phyloP scores from a whole-genome alignment of 2,888 invertebrate species.

The Sabatieria punctata region DNA sequence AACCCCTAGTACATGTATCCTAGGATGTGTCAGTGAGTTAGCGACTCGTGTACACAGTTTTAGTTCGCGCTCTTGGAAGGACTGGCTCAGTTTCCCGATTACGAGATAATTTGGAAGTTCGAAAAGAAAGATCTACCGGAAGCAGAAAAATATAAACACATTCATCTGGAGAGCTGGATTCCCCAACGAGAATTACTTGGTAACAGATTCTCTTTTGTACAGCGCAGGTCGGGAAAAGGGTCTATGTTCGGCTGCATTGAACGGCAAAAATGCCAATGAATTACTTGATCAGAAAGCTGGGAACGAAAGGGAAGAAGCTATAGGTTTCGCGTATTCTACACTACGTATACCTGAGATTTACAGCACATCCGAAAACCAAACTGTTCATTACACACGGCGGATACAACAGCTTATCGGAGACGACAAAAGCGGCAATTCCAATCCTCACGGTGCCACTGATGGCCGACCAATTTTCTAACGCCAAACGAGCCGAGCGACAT shows the following conservation, averaged over 20 bases:
- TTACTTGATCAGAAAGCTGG: too few species aligned
- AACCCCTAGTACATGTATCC: too few species aligned
- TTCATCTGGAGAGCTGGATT: constrained; percentile 25
- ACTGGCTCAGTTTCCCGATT: constrained; percentile 19
- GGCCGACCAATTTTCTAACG: background rate
- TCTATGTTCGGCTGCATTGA: too few species aligned
- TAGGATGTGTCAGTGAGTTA: too few species aligned
- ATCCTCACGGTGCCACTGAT: background rate
- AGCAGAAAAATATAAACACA: constrained; percentile 13
- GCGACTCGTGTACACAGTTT: too few species aligned
- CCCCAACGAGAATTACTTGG: constrained; percentile 27
- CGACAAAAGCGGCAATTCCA: constrained; percentile 14
- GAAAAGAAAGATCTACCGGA: constrained; percentile 19
- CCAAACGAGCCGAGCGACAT: too few species aligned
- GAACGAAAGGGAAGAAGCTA: too few species aligned
- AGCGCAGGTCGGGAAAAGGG: too few species aligned
- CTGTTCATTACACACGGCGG: constrained; percentile 28
- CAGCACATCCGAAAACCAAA: constrained; percentile 20
- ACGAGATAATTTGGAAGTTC: constrained; percentile 25
- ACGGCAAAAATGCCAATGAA: too few species aligned
- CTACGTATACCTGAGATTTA: constrained; percentile 6
- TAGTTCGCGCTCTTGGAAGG: constrained; percentile 23
- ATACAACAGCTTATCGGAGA: constrained; percentile 26
- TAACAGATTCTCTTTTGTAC: too few species aligned
- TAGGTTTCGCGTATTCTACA: too few species aligned